Base-by-base conservation (phyloP, 2,797 vertebrate genomes). In the Acrossocheilus wenchowensis region DNA sequence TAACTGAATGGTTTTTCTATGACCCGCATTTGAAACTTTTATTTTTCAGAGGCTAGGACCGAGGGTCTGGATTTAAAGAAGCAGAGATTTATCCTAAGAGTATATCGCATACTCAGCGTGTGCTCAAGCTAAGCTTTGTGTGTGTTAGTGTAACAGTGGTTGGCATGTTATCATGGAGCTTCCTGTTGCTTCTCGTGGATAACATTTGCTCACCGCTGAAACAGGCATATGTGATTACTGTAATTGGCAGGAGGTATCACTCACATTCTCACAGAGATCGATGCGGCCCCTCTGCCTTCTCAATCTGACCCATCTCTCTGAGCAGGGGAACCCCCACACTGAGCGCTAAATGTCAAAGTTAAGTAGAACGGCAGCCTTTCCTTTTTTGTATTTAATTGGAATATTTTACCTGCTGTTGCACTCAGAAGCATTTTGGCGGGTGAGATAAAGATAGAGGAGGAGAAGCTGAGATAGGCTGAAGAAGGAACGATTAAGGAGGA, bases 291-390 rank as follows among this genome's bases (percentile, higher is more conserved):
- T 88, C 71, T 77, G 84, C 68, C 83, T 80, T 84, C 86, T 89
- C 89, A 91, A 89, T 89, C 87, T 87, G 88, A 86, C 86, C 69
- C 84, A 83, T 87, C 88, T 89, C 41, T 90, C 48, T 60, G 54
- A 83, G 43, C n/a, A 34, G 64, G 66, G 60, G 66, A 75, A 69
- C 11, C 81, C 71, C 57, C 52, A 88, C 64, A 75, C 83, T 39
- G 78, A 74, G 75, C 78, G 75, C 82, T 89, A 90, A 90, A 90
- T 91, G 90, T 89, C 89, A 91, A 88, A 89, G 87, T 88, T 89
- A 90, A 90, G 88, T 85, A 89, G 84, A 84, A 87, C 50, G 62
- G 78, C 85, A 73, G 75, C 82, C 78, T 84, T 78, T 60, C 85
- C 39, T 80, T 64, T 85, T 87, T 73, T 86, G 52, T 84, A 57